phyloP scores from a whole-genome alignment of 1,140 invertebrate genomes.

The Apis laboriosa region DNA sequence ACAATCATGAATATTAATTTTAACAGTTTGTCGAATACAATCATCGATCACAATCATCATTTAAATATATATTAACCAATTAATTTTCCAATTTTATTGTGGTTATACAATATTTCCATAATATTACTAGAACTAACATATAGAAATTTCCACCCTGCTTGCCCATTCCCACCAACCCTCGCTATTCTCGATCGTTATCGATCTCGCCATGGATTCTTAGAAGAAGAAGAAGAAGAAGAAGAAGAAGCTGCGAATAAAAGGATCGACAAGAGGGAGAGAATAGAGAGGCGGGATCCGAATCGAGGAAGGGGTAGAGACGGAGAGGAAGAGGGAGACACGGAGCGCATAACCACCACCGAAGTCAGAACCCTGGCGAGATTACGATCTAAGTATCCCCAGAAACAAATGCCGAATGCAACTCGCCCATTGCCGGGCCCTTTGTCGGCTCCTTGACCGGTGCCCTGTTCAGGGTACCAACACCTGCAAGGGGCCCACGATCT shows the following conservation, averaged over 20 bases:
- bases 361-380: constrained; percentile 73
- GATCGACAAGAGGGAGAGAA: neutral
- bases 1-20: no score
- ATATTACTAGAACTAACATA: no score
- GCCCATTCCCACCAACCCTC: neutral
- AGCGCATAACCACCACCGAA: constrained; percentile 65
- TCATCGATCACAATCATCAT: no score
- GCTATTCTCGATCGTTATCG: constrained; percentile 27
- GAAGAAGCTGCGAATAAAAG: constrained; percentile 50
- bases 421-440: constrained; percentile 74
- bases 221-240: constrained; percentile 4
- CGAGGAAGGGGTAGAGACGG: constrained; percentile 64
- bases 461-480: constrained; percentile 76
- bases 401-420: constrained; percentile 80
- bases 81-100: no score
- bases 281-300: constrained; percentile 55
- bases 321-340: neutral
- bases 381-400: constrained; percentile 78
- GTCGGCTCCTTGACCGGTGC: constrained; percentile 70
- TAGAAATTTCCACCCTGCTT: neutral
- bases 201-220: constrained; percentile 28
- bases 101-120: no score
- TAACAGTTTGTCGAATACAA: no score
- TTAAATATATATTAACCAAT: no score
- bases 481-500: constrained; percentile 61